Evolutionary conservation across 2,888 invertebrate species (phyloP).

Genomic region (Melanostoma scalare): DNA sequence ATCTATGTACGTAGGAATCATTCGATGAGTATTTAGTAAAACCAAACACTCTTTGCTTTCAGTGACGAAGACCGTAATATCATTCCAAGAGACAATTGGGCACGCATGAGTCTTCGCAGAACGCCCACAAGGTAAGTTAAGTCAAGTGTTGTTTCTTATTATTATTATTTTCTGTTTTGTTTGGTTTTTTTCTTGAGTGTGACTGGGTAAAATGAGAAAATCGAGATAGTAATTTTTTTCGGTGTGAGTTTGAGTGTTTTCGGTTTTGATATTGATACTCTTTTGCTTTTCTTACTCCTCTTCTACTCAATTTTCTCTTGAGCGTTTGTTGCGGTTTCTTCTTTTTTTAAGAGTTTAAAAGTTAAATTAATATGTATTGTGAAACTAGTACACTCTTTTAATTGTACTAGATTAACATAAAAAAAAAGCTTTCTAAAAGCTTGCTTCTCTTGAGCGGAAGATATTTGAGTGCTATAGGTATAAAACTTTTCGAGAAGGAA

Average conservation of each 20-base stretch:
- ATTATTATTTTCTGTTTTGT: background rate
- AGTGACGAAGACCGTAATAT: conserved; percentile 84
- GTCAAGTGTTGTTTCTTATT: conserved; percentile 32
- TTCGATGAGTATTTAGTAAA: too few species aligned
- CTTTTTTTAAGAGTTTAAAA: background rate
- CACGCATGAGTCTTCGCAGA: conserved; percentile 91
- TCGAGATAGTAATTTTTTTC: background rate
- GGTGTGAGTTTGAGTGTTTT: conserved; percentile 9
- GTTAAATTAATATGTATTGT: background rate
- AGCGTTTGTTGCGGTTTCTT: background rate
- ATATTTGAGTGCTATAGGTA: too few species aligned
- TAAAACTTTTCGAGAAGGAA: too few species aligned
- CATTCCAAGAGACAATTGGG: conserved; percentile 91
- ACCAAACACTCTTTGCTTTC: conserved; percentile 53
- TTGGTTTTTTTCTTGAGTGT: conserved; percentile 19
- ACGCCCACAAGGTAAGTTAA: conserved; percentile 91
- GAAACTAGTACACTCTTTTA: background rate
- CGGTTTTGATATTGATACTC: background rate
- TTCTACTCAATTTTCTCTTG: conserved; percentile 37
- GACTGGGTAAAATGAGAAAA: background rate
- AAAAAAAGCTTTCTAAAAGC: background rate
- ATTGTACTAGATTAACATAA: conserved; percentile 12
- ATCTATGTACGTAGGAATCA: too few species aligned
- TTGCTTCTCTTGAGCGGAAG: background rate
- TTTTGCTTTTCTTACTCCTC: background rate